A percentile compares a stretch with the other conserved stretches of the same genome.
phyloP scores from a whole-genome alignment of 2,113 vertebrate species.

The Corythornis cristatus region DNA sequence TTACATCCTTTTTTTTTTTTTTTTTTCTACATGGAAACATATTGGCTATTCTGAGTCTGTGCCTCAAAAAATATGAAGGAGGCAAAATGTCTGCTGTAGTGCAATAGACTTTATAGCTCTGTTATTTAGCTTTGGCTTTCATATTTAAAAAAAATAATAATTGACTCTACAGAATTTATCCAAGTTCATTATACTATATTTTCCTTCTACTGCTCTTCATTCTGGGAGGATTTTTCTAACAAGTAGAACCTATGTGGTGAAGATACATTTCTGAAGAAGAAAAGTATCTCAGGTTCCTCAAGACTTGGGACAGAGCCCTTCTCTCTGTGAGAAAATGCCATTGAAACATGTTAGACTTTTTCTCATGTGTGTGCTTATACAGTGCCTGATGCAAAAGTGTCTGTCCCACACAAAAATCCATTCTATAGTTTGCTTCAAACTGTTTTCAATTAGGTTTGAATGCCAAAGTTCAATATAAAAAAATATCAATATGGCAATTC shows the following conservation, averaged over 20 bases:
- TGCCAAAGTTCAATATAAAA: background rate
- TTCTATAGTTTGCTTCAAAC: background rate
- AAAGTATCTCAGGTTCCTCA: background rate
- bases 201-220: background rate
- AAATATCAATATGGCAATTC: background rate
- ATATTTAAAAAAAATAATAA: background rate
- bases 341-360: background rate
- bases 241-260: background rate
- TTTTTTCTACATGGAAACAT: background rate
- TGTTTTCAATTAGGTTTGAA: background rate
- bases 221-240: background rate
- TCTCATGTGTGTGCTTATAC: background rate
- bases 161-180: background rate
- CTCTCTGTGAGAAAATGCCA: background rate
- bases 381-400: background rate
- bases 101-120: background rate
- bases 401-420: background rate
- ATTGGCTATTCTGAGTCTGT: background rate
- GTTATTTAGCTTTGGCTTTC: background rate
- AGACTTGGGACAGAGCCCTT: background rate
- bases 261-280: background rate
- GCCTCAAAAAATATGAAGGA: background rate
- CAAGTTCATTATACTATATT: background rate
- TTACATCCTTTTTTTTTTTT: background rate
- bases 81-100: background rate